Evolutionary conservation across 2,113 vertebrate species (phyloP), one percentile per base, ranked within the genome.

Genomic region (Sinocyclocheilus anophthalmus): DNA sequence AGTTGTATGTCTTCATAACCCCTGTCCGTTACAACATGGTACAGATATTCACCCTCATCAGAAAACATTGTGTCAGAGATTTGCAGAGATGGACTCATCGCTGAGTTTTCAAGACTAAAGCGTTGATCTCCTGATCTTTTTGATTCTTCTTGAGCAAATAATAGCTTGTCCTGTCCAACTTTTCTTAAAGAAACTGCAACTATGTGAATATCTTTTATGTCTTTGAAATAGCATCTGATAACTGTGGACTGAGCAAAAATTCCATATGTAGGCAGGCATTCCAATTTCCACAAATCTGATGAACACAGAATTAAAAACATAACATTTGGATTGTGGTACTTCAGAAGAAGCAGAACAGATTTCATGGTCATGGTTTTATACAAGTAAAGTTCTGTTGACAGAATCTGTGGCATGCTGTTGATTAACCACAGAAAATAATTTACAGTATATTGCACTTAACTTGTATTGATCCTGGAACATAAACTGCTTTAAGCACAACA

Each of bases 1-100:
- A 50, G 37, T 0, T 0, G 0, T 0, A 0, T 0, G 0, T 0
- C 0, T 0, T 0, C 0, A 0, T 0, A 0, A 0, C 93, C 93
- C 0, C 12, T 18, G 59, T 85, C 57, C n/a, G 92, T 92, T 0
- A 12, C 0, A 75, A 95, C 90, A 0, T 0, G 0, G 55, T 91
- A 93, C 0, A 0, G 0, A 33, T 94, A 94, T 0, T 0, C 0
- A 11, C 92, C 93, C 0, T 67, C 1, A 2, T 94, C 14, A 2
- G 45, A 3, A 61, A 92, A 0, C 9, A 1, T 0, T 0, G 92
- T 94, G 73, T 91, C 33, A 4, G 0, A 5, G 5, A 95, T 90
- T 67, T 90, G 83, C 81, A 95, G 77, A 3, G 94, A 95, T 2
- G 93, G 82, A 3, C 88, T 89, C 3, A 0, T 48, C 1, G 18